Conservation (phyloP, 1,140 invertebrate genomes). For the Lasioglossum albipes region DNA sequence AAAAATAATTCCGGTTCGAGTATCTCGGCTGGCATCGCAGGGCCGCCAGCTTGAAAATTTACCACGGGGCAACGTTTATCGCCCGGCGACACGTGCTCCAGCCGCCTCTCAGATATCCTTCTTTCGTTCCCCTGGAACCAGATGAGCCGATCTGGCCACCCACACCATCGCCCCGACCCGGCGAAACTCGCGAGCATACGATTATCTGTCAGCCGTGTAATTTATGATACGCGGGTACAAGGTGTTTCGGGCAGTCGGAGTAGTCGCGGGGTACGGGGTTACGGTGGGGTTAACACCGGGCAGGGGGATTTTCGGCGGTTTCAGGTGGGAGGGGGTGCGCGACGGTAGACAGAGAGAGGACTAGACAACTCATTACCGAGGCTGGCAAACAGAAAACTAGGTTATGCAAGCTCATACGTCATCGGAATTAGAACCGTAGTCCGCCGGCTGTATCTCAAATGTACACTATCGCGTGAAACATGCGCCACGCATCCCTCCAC, state of each 20-base stretch:
- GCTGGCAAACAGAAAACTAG: slow-evolving; percentile 78
- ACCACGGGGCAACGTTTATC: slow-evolving; percentile 12
- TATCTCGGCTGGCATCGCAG: background rate
- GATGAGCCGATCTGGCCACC: background rate
- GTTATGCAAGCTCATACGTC: slow-evolving; percentile 77
- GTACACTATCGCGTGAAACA: slow-evolving; percentile 73
- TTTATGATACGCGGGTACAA: slow-evolving; percentile 51
- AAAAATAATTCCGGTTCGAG: slow-evolving; percentile 33
- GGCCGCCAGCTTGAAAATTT: background rate
- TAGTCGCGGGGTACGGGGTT: too few species aligned
- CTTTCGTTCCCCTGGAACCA: background rate
- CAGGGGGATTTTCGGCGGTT: slow-evolving; percentile 40
- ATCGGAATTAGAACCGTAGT: slow-evolving; percentile 77
- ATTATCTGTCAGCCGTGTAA: slow-evolving; percentile 47
- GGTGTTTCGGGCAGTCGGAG: slow-evolving; percentile 9
- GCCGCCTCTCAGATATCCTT: slow-evolving; percentile 6
- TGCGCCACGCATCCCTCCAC: slow-evolving; percentile 52
- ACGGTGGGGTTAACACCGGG: background rate
- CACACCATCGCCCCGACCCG: background rate
- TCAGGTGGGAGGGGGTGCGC: slow-evolving; percentile 51
- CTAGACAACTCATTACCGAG: slow-evolving; percentile 76
- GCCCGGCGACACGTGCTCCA: background rate
- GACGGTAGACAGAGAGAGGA: slow-evolving; percentile 48
- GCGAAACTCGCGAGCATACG: slow-evolving; percentile 26
- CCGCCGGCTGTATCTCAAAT: slow-evolving; percentile 75